These are phyloP conservation scores for Gambusia holbrooki DNA, from an alignment of 2,113 vertebrate species.

Conservation along the genomic window DNA sequence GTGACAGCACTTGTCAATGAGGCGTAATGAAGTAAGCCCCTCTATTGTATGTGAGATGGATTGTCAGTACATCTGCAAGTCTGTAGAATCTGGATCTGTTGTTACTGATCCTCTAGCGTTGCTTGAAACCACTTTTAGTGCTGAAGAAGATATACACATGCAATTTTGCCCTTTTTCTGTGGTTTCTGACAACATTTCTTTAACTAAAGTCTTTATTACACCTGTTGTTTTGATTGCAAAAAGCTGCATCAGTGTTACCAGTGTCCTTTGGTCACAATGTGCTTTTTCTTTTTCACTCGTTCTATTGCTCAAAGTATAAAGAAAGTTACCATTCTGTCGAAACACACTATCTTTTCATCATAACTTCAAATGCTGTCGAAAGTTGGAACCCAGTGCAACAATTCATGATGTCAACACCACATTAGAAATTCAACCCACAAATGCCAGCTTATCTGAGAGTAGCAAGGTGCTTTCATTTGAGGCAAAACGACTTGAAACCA, in stretches of 20 bases:
- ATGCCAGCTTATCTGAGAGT: not conserved
- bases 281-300: conserved; percentile 30
- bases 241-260: conserved; percentile 58
- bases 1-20: conserved; percentile 19
- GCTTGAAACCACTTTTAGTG: conserved; percentile 47
- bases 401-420: not conserved
- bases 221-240: conserved; percentile 31
- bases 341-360: not conserved
- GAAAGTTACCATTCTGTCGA: not conserved
- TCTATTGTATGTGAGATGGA: not conserved
- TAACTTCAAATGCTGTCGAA: not conserved
- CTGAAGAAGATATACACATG: conserved; percentile 14
- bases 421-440: not conserved
- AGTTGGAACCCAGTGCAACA: not conserved
- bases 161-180: conserved; percentile 15
- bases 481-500: not conserved
- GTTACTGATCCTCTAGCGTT: conserved; percentile 47
- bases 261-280: conserved; percentile 7
- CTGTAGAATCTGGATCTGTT: conserved; percentile 35
- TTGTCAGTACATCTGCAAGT: conserved; percentile 46
- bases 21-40: conserved; percentile 33
- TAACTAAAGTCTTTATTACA: conserved; percentile 50
- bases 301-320: not conserved
- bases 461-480: not conserved
- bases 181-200: conserved; percentile 25